Evolutionary conservation across 1,140 invertebrate species (phyloP), one percentile per base, ranked within the genome.

Genomic region (Samia ricini): DNA sequence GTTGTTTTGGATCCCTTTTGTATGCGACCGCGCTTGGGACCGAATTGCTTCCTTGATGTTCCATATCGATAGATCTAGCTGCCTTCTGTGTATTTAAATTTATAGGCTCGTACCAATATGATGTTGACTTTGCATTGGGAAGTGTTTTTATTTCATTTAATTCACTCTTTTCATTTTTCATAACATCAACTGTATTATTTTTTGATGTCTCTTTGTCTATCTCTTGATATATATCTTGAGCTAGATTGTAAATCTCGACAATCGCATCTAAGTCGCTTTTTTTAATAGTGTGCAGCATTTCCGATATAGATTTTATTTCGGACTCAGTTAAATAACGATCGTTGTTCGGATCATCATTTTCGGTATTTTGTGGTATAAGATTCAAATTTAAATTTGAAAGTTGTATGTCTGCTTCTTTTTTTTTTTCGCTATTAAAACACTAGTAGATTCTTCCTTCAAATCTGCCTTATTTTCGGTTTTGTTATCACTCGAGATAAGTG

Each of bases 241-340:
- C 85, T 69, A 88, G 64, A 64, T 83, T 85, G 55, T 90, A 90
- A 57, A 90, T 79, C 56, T 90, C 87, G 33, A 88, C 66, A n/a
- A 90, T 81, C 12, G 84, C 81, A 72, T 90, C 82, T 29, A 90
- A 66, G 62, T 90, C 87, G 60, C 87, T 88, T 66, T 84, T 88
- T 36, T 85, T 90, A 0, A 90, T 72, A 8, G 74, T 76, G 23
- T 84, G 82, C 15, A 90, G 66, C 49, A 88, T 64, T 50, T 83
- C 73, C 42, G 84, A 72, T 50, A 90, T 81, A 2, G 69, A 63
- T 65, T 82, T 81, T 23, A 88, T 84, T 74, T 89, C 87, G 12
- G 64, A 52, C 60, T 83, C 81, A 36, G 79, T 83, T 65, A 89
- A 73, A 61, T 82, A 85, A 64, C 84, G 74, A 56, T 89, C 85